Conservation (phyloP, 1,140 invertebrate species). For the Liolophura sinensis region DNA sequence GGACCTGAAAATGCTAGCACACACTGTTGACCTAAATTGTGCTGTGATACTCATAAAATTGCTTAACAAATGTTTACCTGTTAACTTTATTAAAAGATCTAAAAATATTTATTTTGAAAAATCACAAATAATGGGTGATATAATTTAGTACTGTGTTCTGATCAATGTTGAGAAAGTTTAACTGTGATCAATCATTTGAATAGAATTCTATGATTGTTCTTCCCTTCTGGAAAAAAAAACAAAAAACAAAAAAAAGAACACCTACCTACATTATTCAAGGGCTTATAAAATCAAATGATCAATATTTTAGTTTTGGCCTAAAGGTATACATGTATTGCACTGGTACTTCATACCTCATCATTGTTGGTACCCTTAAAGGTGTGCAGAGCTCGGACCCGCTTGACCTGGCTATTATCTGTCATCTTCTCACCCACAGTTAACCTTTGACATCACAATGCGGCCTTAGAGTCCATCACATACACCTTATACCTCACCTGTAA, state of each 20-base stretch:
- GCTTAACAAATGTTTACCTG: too few relatives aligned
- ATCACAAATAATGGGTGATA: neutral
- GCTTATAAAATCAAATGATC: neutral
- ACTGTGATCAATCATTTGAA: neutral
- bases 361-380: conserved; percentile 95
- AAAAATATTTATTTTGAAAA: neutral
- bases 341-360: conserved; percentile 77
- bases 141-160: neutral
- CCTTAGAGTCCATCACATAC: too few relatives aligned
- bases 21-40: too few relatives aligned
- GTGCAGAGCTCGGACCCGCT: conserved; percentile 81
- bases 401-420: conserved; percentile 27
- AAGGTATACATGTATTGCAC: conserved; percentile 5
- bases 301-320: too few relatives aligned
- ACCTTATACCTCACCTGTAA: too few relatives aligned
- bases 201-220: neutral
- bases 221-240: neutral
- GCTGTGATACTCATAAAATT: too few relatives aligned
- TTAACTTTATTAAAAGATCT: too few relatives aligned
- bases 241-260: neutral
- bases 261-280: neutral
- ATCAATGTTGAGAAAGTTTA: too few relatives aligned
- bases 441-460: too few relatives aligned
- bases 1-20: too few relatives aligned
- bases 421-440: conserved; percentile 34